phyloP scores from a whole-genome alignment of 2,888 invertebrate genomes.

The Alloscopus bannaensis region DNA sequence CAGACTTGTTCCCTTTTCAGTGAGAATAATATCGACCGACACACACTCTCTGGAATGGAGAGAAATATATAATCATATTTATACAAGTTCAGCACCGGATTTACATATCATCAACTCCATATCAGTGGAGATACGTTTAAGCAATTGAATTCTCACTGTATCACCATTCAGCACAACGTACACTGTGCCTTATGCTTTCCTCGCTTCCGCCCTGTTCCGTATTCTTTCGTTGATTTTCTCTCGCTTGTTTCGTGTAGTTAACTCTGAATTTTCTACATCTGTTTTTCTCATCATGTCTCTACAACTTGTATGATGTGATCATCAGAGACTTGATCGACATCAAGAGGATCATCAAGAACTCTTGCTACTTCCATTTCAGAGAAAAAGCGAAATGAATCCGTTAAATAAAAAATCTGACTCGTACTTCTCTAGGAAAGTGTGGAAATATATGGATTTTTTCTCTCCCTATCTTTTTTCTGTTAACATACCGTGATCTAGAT shows the following conservation, averaged over 20 bases:
- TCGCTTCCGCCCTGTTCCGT: too few relatives aligned
- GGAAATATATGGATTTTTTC: too few relatives aligned
- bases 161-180: too few relatives aligned
- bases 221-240: too few relatives aligned
- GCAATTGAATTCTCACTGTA: background rate
- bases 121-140: background rate
- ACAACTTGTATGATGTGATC: conserved; percentile 24
- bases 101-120: background rate
- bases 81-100: too few relatives aligned
- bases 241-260: conserved; percentile 7
- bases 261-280: conserved; percentile 45
- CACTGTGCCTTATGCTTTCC: too few relatives aligned
- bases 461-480: conserved; percentile 6
- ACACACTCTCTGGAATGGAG: too few relatives aligned
- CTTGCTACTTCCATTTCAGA: conserved; percentile 39
- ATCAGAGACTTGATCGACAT: conserved; percentile 48
- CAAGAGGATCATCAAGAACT: conserved; percentile 50
- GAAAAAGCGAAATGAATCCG: background rate
- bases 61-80: too few relatives aligned
- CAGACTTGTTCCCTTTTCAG: too few relatives aligned
- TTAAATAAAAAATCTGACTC: conserved; percentile 7
- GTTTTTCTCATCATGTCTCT: conserved; percentile 45
- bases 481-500: conserved; percentile 25
- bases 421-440: background rate
- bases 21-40: too few relatives aligned